A percentile compares a stretch with the other conserved stretches of the same genome.
phyloP scores from a whole-genome alignment of 2,797 vertebrate species.

The Rhyacichthys aspro region DNA sequence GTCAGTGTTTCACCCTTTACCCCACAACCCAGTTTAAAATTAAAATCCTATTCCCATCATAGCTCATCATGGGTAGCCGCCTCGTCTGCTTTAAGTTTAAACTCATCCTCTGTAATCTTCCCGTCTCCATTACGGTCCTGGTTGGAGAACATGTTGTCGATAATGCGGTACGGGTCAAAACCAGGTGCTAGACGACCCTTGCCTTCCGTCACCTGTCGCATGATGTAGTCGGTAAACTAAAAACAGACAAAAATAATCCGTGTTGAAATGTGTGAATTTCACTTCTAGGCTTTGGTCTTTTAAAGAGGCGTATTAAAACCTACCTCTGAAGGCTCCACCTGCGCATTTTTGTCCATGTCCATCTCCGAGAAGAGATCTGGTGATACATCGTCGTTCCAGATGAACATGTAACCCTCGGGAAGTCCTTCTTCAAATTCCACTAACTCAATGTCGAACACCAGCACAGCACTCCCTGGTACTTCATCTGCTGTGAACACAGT shows the following conservation, averaged over 20 bases:
- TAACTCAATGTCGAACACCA: constrained; percentile 93
- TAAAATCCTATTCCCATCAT: constrained; percentile 72
- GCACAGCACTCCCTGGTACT: constrained; percentile 94
- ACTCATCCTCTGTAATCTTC: constrained; percentile 89
- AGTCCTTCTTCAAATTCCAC: constrained; percentile 91
- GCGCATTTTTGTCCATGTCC: constrained; percentile 85
- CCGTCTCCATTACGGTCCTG: constrained; percentile 95
- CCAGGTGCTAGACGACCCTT: constrained; percentile 96
- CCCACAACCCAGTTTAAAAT: constrained; percentile 30
- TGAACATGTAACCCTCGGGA: constrained; percentile 98
- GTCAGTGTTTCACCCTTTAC: constrained; percentile 34
- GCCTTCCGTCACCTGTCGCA: constrained; percentile 88
- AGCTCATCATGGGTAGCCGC: constrained; percentile 89
- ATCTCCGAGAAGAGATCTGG: constrained; percentile 93
- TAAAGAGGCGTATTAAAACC: neutral
- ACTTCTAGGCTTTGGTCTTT: neutral
- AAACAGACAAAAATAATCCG: neutral
- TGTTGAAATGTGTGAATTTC: neutral
- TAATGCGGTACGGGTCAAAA: constrained; percentile 89
- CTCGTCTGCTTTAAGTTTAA: constrained; percentile 95
- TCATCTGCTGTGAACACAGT: constrained; percentile 82
- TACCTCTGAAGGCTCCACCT: constrained; percentile 91
- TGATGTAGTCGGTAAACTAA: constrained; percentile 94
- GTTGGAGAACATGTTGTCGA: constrained; percentile 97
- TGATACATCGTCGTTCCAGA: constrained; percentile 94